Conservation (phyloP, 2,113 vertebrate species). For the Origma solitaria region DNA sequence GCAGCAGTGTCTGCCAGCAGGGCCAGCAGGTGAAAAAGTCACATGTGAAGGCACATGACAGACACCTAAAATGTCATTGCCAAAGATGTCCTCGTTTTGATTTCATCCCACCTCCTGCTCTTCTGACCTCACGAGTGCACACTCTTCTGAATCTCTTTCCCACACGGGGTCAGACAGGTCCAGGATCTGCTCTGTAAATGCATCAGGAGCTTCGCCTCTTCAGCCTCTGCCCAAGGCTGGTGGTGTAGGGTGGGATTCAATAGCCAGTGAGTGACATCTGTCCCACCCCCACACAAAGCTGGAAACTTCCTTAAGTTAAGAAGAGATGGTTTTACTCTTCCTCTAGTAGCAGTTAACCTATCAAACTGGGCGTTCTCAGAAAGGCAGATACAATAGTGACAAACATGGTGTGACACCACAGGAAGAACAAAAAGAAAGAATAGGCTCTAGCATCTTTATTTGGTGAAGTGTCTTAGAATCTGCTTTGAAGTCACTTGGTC, state of each 20-base stretch:
- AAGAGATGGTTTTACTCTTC: background rate
- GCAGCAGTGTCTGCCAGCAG: background rate
- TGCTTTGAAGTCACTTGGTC: background rate
- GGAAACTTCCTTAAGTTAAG: background rate
- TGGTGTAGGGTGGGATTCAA: background rate
- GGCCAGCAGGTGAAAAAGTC: background rate
- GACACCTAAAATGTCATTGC: background rate
- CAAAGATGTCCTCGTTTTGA: background rate
- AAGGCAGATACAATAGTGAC: background rate
- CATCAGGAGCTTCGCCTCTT: background rate
- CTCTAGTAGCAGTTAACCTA: background rate
- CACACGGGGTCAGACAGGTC: background rate
- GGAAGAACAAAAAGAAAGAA: background rate
- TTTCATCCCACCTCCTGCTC: background rate
- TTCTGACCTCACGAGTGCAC: background rate
- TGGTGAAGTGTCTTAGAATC: background rate
- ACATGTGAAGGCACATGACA: background rate
- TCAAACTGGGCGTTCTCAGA: background rate
- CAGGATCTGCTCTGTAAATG: background rate
- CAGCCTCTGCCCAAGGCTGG: background rate
- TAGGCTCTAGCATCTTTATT: background rate
- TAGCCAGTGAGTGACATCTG: background rate
- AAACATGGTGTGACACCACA: background rate
- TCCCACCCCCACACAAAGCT: background rate
- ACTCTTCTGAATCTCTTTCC: background rate